Evolutionary conservation across 2,113 vertebrate genomes (phyloP).

Genomic region (Erythrocercus mccallii): DNA sequence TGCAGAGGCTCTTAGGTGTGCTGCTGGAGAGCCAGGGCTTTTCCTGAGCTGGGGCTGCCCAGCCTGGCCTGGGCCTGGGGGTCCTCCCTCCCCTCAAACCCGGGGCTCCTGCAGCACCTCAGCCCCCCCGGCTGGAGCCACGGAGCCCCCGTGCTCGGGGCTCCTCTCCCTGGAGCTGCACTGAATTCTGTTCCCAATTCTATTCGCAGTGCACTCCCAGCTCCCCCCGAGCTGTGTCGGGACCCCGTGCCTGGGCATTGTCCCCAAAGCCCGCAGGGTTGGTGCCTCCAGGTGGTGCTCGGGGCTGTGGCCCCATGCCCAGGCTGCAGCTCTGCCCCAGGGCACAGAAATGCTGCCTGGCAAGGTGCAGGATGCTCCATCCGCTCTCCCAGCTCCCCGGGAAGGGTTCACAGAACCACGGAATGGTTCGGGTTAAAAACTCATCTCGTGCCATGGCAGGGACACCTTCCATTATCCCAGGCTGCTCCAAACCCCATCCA

Average conservation of each 20-base stretch:
- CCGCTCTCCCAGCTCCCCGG: not conserved
- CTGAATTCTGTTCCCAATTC: rapidly evolving
- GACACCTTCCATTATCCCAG: not conserved
- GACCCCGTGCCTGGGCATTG: not conserved
- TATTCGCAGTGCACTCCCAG: rapidly evolving
- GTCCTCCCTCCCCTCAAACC: rapidly evolving
- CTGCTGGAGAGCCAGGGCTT: not conserved
- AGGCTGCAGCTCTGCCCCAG: conserved; percentile 31
- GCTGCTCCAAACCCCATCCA: rapidly evolving
- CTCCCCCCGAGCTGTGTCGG: not conserved
- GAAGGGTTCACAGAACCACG: not conserved
- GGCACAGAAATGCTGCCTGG: not conserved
- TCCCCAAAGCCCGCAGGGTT: not conserved
- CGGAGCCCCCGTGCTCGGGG: not conserved
- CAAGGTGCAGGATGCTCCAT: not conserved
- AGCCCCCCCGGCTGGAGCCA: not conserved
- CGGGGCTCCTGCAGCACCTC: not conserved
- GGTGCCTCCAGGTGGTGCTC: not conserved
- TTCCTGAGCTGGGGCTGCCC: not conserved
- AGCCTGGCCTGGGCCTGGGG: not conserved
- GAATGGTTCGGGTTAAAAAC: not conserved
- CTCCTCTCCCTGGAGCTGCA: not conserved
- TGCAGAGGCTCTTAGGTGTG: not conserved
- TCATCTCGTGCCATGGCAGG: not conserved
- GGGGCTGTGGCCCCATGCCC: not conserved